phyloP scores from a whole-genome alignment of 2,797 vertebrate genomes.

The Sebastolobus alascanus region DNA sequence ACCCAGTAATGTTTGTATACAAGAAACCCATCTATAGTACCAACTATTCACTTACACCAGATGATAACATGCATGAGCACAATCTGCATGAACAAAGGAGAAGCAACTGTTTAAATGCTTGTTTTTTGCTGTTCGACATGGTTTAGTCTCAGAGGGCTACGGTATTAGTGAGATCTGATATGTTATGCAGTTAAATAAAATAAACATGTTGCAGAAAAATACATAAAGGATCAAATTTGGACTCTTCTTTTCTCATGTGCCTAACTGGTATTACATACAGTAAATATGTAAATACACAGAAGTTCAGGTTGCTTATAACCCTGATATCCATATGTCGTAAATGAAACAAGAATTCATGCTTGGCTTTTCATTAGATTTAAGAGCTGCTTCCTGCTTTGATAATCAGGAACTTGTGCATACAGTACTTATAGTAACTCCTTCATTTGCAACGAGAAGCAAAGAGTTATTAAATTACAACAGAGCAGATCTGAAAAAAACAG shows the following conservation, averaged over 20 bases:
- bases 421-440: not conserved
- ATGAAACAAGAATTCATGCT: not conserved
- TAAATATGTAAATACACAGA: not conserved
- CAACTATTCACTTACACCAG: not conserved
- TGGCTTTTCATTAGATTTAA: constrained; percentile 6
- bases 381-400: not conserved
- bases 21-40: too few species aligned
- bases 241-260: not conserved
- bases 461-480: constrained; percentile 1
- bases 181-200: not conserved
- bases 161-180: not conserved
- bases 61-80: not conserved
- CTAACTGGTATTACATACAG: not conserved
- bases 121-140: not conserved
- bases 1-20: too few species aligned
- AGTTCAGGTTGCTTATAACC: not conserved
- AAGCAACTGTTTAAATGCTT: not conserved
- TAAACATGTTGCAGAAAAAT: not conserved
- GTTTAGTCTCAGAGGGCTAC: not conserved
- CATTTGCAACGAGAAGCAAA: not conserved
- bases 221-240: not conserved
- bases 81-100: not conserved
- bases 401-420: not conserved
- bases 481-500: constrained; percentile 15
- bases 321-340: not conserved